A percentile compares a stretch with the other conserved stretches of the same genome.
Evolutionary conservation across 2,113 vertebrate species (phyloP).

Genomic region (Megaceryle torquata): DNA sequence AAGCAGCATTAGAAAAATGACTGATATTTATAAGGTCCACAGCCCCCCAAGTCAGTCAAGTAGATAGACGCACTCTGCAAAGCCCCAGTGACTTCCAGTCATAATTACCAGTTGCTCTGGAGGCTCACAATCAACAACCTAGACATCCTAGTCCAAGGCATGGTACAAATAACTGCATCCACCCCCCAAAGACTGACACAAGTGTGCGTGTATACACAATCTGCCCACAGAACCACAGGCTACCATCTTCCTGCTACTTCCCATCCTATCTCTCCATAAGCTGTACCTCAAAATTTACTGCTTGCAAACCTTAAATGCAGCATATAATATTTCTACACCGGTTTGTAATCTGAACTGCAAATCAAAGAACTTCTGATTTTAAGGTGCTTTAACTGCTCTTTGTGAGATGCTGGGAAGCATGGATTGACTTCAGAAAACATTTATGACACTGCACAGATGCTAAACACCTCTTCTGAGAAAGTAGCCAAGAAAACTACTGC

Average conservation of each 20-base stretch:
- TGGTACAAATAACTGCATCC: neutral
- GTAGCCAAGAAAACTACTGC: neutral
- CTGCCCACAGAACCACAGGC: neutral
- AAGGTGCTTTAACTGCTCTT: neutral
- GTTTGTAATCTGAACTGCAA: neutral
- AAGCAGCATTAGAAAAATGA: neutral
- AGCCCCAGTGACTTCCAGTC: neutral
- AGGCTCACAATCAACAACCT: neutral
- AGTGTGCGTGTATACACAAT: rapidly evolving
- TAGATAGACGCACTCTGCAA: neutral
- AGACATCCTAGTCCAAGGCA: neutral
- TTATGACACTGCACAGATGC: neutral
- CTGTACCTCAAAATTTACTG: neutral
- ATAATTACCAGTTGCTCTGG: neutral
- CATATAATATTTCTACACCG: neutral
- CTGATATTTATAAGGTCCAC: neutral
- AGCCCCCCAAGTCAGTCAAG: neutral
- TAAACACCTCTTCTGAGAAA: neutral
- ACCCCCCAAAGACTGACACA: neutral
- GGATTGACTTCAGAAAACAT: neutral
- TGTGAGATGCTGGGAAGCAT: neutral
- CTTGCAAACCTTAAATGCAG: neutral
- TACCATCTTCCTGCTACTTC: neutral
- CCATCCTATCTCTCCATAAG: neutral
- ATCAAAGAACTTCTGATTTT: neutral